A percentile compares a stretch with the other conserved stretches of the same genome.
Conservation (phyloP, 2,797 vertebrate species). For the Odontamblyopus rebecca region DNA sequence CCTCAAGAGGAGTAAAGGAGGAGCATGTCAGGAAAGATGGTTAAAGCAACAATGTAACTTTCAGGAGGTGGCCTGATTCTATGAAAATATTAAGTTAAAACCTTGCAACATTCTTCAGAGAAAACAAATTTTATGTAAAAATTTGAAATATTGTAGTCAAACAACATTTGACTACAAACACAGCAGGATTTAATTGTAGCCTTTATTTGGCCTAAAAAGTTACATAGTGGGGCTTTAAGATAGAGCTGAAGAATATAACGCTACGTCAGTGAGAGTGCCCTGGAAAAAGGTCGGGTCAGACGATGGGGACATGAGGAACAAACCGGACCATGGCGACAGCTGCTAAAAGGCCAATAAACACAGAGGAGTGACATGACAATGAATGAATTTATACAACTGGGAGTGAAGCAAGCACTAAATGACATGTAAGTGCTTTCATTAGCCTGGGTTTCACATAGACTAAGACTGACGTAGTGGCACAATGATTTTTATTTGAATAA, state of each 20-base stretch:
- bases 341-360: not conserved
- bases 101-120: too few relatives aligned
- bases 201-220: too few relatives aligned
- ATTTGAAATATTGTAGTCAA: too few relatives aligned
- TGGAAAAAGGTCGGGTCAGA: conserved; percentile 2
- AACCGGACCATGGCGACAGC: not conserved
- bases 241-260: not conserved
- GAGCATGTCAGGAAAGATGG: conserved; percentile 1
- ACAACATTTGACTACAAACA: too few relatives aligned
- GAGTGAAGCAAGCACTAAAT: not conserved
- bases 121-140: too few relatives aligned
- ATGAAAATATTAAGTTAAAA: too few relatives aligned
- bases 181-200: too few relatives aligned
- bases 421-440: not conserved
- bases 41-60: too few relatives aligned
- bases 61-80: too few relatives aligned
- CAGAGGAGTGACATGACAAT: not conserved
- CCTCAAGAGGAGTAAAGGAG: conserved; percentile 2
- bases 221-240: not conserved
- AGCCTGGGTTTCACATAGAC: too few relatives aligned
- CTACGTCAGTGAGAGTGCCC: not conserved
- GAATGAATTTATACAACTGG: not conserved
- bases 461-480: too few relatives aligned
- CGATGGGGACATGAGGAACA: not conserved
- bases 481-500: too few relatives aligned